A percentile compares a stretch with the other conserved stretches of the same genome.
Evolutionary conservation across 2,888 invertebrate species (phyloP).

Genomic region (Galerucella calmariensis): DNA sequence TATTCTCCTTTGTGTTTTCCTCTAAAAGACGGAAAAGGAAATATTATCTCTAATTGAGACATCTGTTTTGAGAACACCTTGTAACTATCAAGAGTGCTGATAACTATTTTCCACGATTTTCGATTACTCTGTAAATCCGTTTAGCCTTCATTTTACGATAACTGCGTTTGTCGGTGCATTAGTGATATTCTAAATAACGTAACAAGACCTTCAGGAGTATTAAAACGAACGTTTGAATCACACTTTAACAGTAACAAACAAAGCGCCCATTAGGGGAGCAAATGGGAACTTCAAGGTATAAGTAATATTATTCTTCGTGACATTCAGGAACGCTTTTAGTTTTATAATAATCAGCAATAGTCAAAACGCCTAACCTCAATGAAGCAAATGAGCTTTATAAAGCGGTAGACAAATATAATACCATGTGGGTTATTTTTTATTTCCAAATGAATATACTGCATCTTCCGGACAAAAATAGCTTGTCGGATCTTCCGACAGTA

Average conservation of each 20-base stretch:
- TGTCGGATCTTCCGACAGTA: too few relatives aligned
- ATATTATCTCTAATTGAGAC: conserved; percentile 2
- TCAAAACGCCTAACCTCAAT: too few relatives aligned
- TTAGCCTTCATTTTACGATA: conserved; percentile 20
- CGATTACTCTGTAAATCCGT: conserved; percentile 17
- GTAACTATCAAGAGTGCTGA: conserved; percentile 3
- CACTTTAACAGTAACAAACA: conserved; percentile 20
- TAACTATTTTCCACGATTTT: conserved; percentile 19
- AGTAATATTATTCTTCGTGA: not conserved
- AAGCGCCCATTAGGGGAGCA: not conserved
- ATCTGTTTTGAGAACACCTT: conserved; percentile 8
- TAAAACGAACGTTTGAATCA: conserved; percentile 21
- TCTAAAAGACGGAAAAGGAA: not conserved
- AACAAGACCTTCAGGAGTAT: conserved; percentile 19
- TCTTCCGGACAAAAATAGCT: too few relatives aligned
- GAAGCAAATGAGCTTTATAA: too few relatives aligned
- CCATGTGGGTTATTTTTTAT: too few relatives aligned
- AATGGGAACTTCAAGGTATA: not conserved
- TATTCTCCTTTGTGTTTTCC: not conserved
- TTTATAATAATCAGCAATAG: not conserved
- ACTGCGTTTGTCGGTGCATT: conserved; percentile 18
- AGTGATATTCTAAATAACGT: conserved; percentile 15
- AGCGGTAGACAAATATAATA: too few relatives aligned
- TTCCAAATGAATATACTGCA: too few relatives aligned
- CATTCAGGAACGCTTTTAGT: not conserved